phyloP scores from a whole-genome alignment of 1,140 invertebrate species.

The Drosophila santomea region DNA sequence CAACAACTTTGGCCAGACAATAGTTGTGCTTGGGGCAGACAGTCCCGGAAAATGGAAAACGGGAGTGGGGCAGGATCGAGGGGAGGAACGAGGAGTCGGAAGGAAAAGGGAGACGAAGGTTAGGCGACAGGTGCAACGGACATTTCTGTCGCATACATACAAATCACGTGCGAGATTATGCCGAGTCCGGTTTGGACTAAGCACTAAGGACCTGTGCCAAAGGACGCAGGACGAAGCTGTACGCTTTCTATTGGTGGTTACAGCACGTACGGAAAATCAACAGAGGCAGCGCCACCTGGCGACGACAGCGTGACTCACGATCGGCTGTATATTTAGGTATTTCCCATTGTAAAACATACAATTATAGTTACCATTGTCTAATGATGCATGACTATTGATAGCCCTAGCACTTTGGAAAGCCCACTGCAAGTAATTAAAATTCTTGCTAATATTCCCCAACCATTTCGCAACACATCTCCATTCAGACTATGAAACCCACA shows the following conservation, averaged over 20 bases:
- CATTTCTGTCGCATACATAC: constrained; percentile 79
- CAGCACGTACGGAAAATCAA: constrained; percentile 45
- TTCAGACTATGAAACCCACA: constrained; percentile 1
- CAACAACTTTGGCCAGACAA: constrained; percentile 81
- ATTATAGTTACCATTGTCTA: no score
- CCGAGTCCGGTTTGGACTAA: constrained; percentile 52
- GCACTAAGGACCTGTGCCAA: constrained; percentile 18
- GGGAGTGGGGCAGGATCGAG: not conserved
- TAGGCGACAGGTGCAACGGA: constrained; percentile 73
- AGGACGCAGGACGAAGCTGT: constrained; percentile 8
- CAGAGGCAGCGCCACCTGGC: not conserved
- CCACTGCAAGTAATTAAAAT: no score
- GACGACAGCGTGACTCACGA: constrained; percentile 29
- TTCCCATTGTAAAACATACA: no score
- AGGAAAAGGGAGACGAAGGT: constrained; percentile 29
- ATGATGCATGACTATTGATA: no score
- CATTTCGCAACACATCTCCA: constrained; percentile 3
- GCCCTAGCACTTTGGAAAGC: no score
- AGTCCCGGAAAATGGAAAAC: constrained; percentile 12
- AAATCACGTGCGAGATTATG: constrained; percentile 79
- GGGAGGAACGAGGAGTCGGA: not conserved
- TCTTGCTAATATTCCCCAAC: not conserved
- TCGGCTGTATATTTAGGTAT: no score
- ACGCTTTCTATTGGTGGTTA: constrained; percentile 16
- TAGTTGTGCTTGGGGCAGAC: constrained; percentile 67